Percentiles rank a stretch among this genome's conserved stretches.
Conservation (phyloP, 1,140 invertebrate species). For the Himalopsyche phryganea region DNA sequence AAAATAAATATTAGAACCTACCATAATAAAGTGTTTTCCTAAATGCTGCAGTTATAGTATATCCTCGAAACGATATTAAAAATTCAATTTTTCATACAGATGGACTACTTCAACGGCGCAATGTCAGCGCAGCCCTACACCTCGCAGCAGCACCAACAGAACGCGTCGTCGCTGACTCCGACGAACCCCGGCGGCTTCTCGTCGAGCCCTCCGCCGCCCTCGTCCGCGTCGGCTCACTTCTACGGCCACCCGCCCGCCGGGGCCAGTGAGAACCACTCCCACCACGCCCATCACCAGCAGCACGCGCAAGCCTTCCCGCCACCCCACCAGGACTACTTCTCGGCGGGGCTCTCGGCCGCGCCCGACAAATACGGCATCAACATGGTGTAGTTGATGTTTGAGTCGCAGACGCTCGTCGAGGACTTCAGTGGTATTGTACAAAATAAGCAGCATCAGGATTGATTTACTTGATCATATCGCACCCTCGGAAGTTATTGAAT, state of each 20-base stretch:
- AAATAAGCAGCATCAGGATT: no score
- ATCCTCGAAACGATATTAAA: no score
- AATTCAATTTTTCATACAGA: constrained; percentile 48
- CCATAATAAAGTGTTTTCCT: no score
- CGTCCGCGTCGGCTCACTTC: constrained; percentile 37
- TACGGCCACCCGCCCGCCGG: constrained; percentile 40
- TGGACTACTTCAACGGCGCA: constrained; percentile 62
- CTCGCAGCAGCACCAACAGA: constrained; percentile 37
- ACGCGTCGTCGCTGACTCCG: constrained; percentile 17
- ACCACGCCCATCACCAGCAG: constrained; percentile 8
- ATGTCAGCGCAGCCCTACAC: constrained; percentile 42
- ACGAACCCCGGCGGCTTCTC: constrained; percentile 40
- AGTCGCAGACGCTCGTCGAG: no score
- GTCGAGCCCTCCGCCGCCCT: constrained; percentile 41
- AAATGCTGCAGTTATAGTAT: no score
- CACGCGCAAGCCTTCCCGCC: neutral
- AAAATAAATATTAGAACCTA: no score
- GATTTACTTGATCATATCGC: no score
- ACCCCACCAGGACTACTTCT: neutral
- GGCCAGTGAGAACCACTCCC: constrained; percentile 38
- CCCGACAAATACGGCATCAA: constrained; percentile 53
- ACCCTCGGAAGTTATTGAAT: no score
- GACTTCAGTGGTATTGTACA: no score
- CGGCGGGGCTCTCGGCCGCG: constrained; percentile 31
- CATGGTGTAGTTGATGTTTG: constrained; percentile 46